phyloP scores from a whole-genome alignment of 2,888 invertebrate species.

The Harpalus rufipes region DNA sequence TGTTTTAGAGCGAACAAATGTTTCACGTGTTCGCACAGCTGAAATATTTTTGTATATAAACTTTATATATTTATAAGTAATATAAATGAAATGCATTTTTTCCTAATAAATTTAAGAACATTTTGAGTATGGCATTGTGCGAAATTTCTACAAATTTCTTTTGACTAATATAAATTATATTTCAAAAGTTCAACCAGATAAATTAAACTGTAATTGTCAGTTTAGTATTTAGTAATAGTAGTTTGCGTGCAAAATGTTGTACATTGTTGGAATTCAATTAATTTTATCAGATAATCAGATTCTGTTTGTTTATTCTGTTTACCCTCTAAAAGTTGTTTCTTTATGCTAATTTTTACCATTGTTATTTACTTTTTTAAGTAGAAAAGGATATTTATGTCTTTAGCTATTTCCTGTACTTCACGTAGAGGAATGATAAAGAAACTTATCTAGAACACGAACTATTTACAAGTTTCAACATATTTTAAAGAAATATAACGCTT shows the following conservation, averaged over 20 bases:
- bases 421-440: background rate
- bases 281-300: constrained; percentile 40
- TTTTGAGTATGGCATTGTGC: too few relatives aligned
- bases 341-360: constrained; percentile 29
- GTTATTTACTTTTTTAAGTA: constrained; percentile 27
- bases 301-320: constrained; percentile 11
- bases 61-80: too few relatives aligned
- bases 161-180: too few relatives aligned
- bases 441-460: background rate
- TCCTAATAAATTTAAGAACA: too few relatives aligned
- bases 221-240: background rate
- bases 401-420: background rate
- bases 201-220: too few relatives aligned
- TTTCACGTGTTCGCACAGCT: too few relatives aligned
- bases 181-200: too few relatives aligned
- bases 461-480: background rate
- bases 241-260: constrained; percentile 29
- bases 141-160: too few relatives aligned
- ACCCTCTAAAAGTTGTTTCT: background rate
- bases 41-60: too few relatives aligned
- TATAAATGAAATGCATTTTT: too few relatives aligned
- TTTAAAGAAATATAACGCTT: background rate
- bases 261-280: constrained; percentile 39
- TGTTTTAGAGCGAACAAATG: too few relatives aligned
- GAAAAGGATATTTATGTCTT: constrained; percentile 21